Evolutionary conservation across 2,797 vertebrate genomes (phyloP).

Genomic region (Cyprinodon diabolis): DNA sequence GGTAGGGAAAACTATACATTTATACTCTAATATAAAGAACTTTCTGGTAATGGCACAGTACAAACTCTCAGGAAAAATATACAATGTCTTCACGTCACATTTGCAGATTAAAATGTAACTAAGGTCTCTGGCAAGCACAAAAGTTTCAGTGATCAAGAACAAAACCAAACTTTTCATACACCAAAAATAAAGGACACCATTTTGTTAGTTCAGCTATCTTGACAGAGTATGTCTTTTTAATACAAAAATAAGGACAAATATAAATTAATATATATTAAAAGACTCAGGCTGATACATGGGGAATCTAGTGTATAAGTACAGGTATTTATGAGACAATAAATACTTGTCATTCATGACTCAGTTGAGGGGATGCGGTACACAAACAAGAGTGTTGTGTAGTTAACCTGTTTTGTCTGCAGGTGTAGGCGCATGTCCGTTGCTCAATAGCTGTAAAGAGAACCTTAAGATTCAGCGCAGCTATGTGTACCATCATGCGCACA

Average conservation of each 20-base stretch:
- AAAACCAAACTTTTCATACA: constrained; percentile 83
- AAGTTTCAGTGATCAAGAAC: constrained; percentile 85
- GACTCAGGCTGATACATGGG: constrained; percentile 91
- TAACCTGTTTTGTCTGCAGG: constrained; percentile 57
- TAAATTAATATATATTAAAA: constrained; percentile 99
- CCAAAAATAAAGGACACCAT: constrained; percentile 86
- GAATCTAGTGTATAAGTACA: constrained; percentile 95
- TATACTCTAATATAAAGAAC: constrained; percentile 86
- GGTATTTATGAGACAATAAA: constrained; percentile 99
- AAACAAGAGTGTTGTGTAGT: constrained; percentile 58
- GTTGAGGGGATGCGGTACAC: constrained; percentile 28
- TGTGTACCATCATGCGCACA: constrained; percentile 64
- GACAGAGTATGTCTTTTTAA: constrained; percentile 88
- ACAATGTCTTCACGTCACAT: constrained; percentile 87
- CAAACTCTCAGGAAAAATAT: constrained; percentile 87
- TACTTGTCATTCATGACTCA: constrained; percentile 90
- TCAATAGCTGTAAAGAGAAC: constrained; percentile 72
- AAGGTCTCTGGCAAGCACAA: constrained; percentile 85
- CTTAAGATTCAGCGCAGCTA: constrained; percentile 55
- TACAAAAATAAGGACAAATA: constrained; percentile 99
- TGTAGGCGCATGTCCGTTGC: constrained; percentile 56
- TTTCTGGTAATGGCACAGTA: constrained; percentile 86
- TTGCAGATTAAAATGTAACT: constrained; percentile 86
- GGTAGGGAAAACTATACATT: constrained; percentile 84
- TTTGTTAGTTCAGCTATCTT: constrained; percentile 95